A percentile compares a stretch with the other conserved stretches of the same genome.
Conservation (phyloP, 2,797 vertebrate species). For the Buphagus erythrorhynchus region DNA sequence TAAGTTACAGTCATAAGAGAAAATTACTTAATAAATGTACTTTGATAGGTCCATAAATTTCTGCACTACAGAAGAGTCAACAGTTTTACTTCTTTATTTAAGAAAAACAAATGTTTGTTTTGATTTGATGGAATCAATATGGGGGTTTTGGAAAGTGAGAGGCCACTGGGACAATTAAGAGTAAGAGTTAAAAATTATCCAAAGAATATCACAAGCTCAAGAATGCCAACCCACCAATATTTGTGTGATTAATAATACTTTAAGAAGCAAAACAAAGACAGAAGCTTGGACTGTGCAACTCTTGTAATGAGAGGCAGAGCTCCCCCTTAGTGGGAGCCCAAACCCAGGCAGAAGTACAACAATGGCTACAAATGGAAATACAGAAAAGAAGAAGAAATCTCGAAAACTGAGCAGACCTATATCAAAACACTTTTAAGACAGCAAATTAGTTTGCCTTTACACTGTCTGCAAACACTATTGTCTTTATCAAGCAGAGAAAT, state of each 20-base stretch:
- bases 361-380: neutral
- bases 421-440: neutral
- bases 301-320: neutral
- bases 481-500: neutral
- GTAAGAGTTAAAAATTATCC: neutral
- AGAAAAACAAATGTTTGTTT: neutral
- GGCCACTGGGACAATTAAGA: neutral
- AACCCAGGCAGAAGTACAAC: neutral
- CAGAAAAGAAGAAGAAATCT: neutral
- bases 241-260: neutral
- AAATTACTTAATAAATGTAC: neutral
- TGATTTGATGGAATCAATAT: neutral
- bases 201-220: neutral
- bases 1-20: neutral
- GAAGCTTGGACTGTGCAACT: neutral
- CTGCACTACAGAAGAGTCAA: neutral
- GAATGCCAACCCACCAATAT: neutral
- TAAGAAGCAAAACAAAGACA: neutral
- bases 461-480: neutral
- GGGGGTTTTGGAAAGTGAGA: neutral
- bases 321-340: rapidly evolving
- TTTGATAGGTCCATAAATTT: conserved; percentile 29
- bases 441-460: neutral
- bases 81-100: neutral
- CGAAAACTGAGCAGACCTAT: neutral